Percentiles rank a stretch among this genome's conserved stretches.
phyloP scores from a whole-genome alignment of 2,888 invertebrate genomes.

The Taphrorychus bicolor region DNA sequence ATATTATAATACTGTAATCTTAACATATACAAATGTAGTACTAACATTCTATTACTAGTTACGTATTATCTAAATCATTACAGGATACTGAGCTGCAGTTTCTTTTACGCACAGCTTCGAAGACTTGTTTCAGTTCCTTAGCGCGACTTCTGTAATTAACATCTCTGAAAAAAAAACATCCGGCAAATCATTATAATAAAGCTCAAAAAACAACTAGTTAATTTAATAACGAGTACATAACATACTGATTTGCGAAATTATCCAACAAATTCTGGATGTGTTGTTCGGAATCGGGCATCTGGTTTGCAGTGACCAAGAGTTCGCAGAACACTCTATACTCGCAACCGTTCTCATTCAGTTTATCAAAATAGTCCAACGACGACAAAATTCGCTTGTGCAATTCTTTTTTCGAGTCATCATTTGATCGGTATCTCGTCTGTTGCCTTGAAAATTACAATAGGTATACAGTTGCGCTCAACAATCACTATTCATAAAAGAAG shows the following conservation, averaged over 20 bases:
- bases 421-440: slow-evolving; percentile 44
- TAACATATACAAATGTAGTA: too few species aligned
- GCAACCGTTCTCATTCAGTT: slow-evolving; percentile 49
- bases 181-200: background rate
- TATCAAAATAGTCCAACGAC: slow-evolving; percentile 47
- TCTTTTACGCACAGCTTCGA: slow-evolving; percentile 55
- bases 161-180: slow-evolving; percentile 46
- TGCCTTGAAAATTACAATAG: slow-evolving; percentile 41
- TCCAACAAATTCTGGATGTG: slow-evolving; percentile 54
- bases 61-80: background rate
- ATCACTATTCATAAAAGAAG: background rate
- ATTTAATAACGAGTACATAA: too few species aligned
- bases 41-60: too few species aligned
- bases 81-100: slow-evolving; percentile 47
- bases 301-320: slow-evolving; percentile 51
- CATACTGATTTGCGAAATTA: slow-evolving; percentile 53
- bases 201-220: too few species aligned
- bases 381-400: slow-evolving; percentile 43
- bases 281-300: slow-evolving; percentile 51
- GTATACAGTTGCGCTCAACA: background rate
- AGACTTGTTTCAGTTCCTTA: slow-evolving; percentile 54
- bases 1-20: too few species aligned
- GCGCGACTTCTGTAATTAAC: slow-evolving; percentile 51
- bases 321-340: slow-evolving; percentile 56
- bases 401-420: slow-evolving; percentile 42